Evolutionary conservation across 2,888 invertebrate genomes (phyloP).

Genomic region (Epinotia brunnichana): DNA sequence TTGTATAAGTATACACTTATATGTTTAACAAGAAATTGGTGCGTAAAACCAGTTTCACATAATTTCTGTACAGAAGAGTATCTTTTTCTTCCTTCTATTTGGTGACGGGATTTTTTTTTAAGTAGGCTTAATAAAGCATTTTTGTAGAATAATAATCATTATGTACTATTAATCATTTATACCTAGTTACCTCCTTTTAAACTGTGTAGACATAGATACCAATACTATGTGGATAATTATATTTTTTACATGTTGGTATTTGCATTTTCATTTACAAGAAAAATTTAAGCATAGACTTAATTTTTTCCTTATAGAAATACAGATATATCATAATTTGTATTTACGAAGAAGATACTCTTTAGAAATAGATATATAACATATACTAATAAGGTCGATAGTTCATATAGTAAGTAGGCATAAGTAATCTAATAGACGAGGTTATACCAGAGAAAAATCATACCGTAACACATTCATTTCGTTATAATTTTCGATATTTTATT

Average conservation of each 20-base stretch:
- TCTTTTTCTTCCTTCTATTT: conserved; percentile 60
- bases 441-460: conserved; percentile 58
- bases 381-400: conserved; percentile 7
- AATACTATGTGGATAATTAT: no score
- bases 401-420: conserved; percentile 25
- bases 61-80: conserved; percentile 64
- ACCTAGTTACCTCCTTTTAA: no score
- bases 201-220: not conserved
- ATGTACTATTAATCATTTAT: no score
- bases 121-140: not conserved
- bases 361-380: conserved; percentile 14
- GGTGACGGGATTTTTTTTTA: conserved; percentile 26
- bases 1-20: conserved; percentile 36
- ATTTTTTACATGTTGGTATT: no score
- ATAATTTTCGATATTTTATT: conserved; percentile 37
- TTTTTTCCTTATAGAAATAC: not conserved
- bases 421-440: conserved; percentile 20
- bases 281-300: not conserved
- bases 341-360: conserved; percentile 67
- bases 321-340: conserved; percentile 7
- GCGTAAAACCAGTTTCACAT: conserved; percentile 57
- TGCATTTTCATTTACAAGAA: no score
- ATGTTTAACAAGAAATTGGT: conserved; percentile 31
- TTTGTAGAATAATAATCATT: no score
- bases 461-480: conserved; percentile 68